Conservation (phyloP, 2,888 invertebrate species). For the Diaphora mendica region DNA sequence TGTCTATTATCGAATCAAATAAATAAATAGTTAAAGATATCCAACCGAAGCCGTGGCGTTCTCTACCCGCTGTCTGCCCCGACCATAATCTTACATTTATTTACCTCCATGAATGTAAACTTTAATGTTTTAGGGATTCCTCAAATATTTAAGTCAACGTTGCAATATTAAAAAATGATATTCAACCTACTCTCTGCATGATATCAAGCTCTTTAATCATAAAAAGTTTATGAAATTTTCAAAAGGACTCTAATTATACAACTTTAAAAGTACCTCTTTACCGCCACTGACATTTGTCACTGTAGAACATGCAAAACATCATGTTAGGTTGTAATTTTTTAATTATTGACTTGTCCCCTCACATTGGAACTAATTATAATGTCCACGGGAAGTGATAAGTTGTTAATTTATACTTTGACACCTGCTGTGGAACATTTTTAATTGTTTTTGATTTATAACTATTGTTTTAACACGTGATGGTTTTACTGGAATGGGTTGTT, state of each 20-base stretch:
- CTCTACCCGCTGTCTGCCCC: neutral
- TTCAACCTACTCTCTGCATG: neutral
- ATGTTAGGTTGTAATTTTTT: constrained; percentile 39
- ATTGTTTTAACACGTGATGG: constrained; percentile 45
- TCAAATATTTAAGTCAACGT: too few relatives aligned
- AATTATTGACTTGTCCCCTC: constrained; percentile 47
- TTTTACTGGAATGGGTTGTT: constrained; percentile 12
- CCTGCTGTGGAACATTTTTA: constrained; percentile 59
- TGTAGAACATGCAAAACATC: constrained; percentile 21
- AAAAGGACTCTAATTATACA: constrained; percentile 1
- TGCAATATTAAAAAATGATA: too few relatives aligned
- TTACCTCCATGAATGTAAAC: neutral
- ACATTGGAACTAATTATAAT: constrained; percentile 48
- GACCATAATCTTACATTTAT: neutral
- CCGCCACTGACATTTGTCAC: constrained; percentile 16
- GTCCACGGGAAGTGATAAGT: constrained; percentile 75
- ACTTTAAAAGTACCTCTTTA: constrained; percentile 7
- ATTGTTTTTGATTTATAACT: constrained; percentile 30
- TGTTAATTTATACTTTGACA: constrained; percentile 79
- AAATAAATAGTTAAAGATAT: neutral
- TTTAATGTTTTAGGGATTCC: neutral
- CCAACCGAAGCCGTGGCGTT: neutral
- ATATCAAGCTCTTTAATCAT: neutral
- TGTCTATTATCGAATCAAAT: neutral
- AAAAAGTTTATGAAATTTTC: neutral